Percentiles rank a stretch among this genome's conserved stretches.
Conservation (phyloP, 35 echinoderm and acorn worm species). For the Eucidaris tribuloides region DNA sequence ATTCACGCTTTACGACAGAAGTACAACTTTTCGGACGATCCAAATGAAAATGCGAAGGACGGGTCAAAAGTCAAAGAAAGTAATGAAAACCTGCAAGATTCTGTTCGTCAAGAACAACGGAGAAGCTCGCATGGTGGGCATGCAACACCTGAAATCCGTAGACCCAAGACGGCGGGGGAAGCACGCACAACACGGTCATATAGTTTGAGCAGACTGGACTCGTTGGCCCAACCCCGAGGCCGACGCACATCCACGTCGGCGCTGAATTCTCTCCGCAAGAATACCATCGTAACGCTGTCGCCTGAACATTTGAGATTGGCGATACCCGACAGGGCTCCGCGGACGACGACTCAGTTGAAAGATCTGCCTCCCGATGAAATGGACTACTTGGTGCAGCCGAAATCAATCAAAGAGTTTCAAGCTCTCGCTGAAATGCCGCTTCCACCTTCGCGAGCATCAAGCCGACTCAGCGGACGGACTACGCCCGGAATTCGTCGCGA, state of each 20-base stretch:
- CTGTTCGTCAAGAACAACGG: not conserved
- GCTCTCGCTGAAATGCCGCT: conserved; percentile 5
- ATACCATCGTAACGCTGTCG: conserved; percentile 10
- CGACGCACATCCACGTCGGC: not conserved
- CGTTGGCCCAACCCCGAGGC: conserved; percentile 19
- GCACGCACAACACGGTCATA: not conserved
- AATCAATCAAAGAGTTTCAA: conserved; percentile 38
- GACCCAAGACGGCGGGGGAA: not conserved
- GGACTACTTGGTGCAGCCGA: conserved; percentile 53
- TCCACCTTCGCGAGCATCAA: not conserved
- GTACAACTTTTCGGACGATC: conserved; percentile 7
- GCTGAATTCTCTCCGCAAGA: not conserved
- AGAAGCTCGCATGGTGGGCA: not conserved
- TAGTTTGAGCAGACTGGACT: conserved; percentile 12
- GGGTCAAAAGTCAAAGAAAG: not conserved
- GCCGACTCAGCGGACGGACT: not conserved
- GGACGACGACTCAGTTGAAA: conserved; percentile 43
- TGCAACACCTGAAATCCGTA: not conserved
- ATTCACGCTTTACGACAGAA: conserved; percentile 16
- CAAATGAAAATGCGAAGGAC: conserved; percentile 11
- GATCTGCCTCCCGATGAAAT: conserved; percentile 43
- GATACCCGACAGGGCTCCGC: conserved; percentile 32
- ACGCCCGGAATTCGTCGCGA: not conserved
- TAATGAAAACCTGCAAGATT: not conserved
- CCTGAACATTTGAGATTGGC: conserved; percentile 39